Evolutionary conservation across 1,140 invertebrate genomes (phyloP), one percentile per base, ranked within the genome.

Genomic region (Calycopis cecrops): DNA sequence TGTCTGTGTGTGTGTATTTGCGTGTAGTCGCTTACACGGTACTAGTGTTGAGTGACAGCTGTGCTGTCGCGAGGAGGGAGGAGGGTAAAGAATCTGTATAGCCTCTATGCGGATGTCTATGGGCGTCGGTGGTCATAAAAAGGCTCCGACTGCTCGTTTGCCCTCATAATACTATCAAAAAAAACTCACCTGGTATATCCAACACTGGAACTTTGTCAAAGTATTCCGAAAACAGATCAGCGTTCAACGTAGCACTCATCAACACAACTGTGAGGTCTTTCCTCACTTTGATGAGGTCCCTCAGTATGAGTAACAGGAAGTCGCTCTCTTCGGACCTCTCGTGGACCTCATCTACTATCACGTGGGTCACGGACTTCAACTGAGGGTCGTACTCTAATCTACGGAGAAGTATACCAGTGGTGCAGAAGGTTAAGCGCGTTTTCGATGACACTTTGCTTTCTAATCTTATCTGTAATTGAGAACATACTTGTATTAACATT

Each of bases 321-420:
- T 97, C 95, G 64, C 95, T 95, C 76, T 97, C 96, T 74, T 95
- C 93, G 38, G 92, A 94, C 58, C 97, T 88, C 79, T 98, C 97
- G 75, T 98, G 97, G 3, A 98, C 94, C 88, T 99, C 97, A 79
- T 99, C 97, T 9, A 97, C 91, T 59, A 96, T 90, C 17, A 96
- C 87, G 71, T 96, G 95, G 0, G 93, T 92, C 1, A 95, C 91
- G 11, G 90, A 90, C n/a, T 89, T 85, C 16, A 96, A 76, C 11
- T 90, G 73, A 0, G 93, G 92, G 77, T 95, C 92, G n/a, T 90
- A 89, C 63, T 95, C 92, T 21, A 99, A 81, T 56, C 94, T 91
- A 47, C 95, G 90, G 28, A 98, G 72, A 17, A 99, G 82, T 55
- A 98, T 97, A 57, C 97, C 97, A 11, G 95, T 97, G 0, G 97